Evolutionary conservation across 1,140 invertebrate species (phyloP).

Genomic region (Drosophila repleta): DNA sequence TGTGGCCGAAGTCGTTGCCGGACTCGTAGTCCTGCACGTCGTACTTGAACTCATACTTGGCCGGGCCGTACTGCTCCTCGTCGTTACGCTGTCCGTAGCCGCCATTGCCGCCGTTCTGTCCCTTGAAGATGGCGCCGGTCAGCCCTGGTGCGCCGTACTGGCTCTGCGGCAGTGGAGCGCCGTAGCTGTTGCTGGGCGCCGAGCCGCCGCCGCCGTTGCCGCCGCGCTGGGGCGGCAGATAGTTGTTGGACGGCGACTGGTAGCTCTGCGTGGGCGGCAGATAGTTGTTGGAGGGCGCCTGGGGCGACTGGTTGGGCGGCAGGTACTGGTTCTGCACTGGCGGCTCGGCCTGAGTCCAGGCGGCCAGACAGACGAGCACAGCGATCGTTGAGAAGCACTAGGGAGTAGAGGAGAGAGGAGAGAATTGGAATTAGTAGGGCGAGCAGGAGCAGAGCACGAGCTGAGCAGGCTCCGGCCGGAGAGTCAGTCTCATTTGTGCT

Average conservation of each 20-base stretch:
- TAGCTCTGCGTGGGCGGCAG: constrained; percentile 77
- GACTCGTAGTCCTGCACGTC: constrained; percentile 88
- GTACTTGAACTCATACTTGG: constrained; percentile 91
- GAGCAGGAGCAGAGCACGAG: too few species aligned
- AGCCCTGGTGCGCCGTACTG: constrained; percentile 84
- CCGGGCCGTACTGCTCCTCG: constrained; percentile 85
- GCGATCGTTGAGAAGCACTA: constrained; percentile 82
- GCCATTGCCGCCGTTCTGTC: constrained; percentile 63
- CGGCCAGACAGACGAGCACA: constrained; percentile 74
- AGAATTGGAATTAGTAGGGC: too few species aligned
- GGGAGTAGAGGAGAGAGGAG: not conserved
- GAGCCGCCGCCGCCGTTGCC: constrained; percentile 58
- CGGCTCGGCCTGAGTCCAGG: constrained; percentile 82
- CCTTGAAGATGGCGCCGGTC: constrained; percentile 84
- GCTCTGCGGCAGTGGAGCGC: constrained; percentile 79
- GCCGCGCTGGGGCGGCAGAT: constrained; percentile 72
- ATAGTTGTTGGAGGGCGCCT: constrained; percentile 76
- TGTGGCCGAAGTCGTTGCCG: constrained; percentile 90
- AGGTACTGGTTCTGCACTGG: constrained; percentile 85
- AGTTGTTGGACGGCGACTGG: constrained; percentile 74
- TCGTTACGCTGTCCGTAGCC: constrained; percentile 81
- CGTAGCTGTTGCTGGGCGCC: constrained; percentile 83
- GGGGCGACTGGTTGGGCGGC: constrained; percentile 84
- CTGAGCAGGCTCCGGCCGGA: not conserved
- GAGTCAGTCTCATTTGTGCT: constrained; percentile 1